Conservation (phyloP, 1,140 invertebrate genomes). For the Heliconius melpomene region DNA sequence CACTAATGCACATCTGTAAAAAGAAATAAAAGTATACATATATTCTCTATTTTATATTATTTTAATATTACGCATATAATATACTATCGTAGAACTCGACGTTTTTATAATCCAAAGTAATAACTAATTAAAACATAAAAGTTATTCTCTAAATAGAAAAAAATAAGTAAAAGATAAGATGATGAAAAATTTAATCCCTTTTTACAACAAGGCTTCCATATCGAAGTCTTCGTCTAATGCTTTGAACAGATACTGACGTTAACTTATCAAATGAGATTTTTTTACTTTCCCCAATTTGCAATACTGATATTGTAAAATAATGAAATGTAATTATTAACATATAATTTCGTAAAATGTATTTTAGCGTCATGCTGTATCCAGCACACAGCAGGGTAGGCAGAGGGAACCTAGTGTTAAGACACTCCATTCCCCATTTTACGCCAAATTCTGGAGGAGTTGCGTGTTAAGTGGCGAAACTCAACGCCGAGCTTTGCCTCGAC, state of each 20-base stretch:
- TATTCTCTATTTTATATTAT: neutral
- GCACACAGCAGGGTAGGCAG: too few species aligned
- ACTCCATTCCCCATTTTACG: too few species aligned
- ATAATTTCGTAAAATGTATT: too few species aligned
- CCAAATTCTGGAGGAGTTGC: too few species aligned
- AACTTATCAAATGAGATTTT: constrained; percentile 22
- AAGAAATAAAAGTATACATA: too few species aligned
- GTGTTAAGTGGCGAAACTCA: too few species aligned
- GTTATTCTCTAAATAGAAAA: constrained; percentile 21
- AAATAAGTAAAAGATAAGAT: constrained; percentile 35
- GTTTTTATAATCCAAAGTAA: neutral
- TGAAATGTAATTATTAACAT: neutral
- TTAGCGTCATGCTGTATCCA: too few species aligned
- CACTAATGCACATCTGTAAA: neutral
- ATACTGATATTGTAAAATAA: neutral
- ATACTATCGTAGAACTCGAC: neutral
- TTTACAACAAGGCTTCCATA: constrained; percentile 54
- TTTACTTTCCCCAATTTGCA: neutral
- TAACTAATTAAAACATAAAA: constrained; percentile 11
- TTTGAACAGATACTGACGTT: constrained; percentile 30
- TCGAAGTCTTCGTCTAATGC: constrained; percentile 29
- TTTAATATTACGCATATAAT: neutral
- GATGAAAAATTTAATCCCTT: constrained; percentile 61
- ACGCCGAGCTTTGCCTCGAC: too few species aligned
- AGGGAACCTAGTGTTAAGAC: too few species aligned